Base-by-base conservation (phyloP, 2,113 vertebrate species). In the Theristicus caerulescens region DNA sequence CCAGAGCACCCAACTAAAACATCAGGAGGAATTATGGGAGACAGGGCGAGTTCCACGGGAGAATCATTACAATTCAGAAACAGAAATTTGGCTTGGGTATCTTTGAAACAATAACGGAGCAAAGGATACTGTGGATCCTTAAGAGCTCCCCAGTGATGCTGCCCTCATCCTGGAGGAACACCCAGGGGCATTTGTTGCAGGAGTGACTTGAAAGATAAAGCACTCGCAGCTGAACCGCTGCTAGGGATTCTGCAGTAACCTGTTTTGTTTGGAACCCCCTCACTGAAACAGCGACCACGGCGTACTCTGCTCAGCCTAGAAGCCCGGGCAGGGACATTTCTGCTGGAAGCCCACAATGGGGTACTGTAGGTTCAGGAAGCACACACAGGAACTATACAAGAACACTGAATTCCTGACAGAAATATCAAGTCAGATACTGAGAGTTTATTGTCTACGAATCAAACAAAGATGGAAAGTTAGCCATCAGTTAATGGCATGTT, bases 361-460 rank as follows among this genome's bases (percentile, higher is more conserved):
- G 54, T 67, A 65, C 88, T 87, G 96, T 27, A 22, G 94, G 86
- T 22, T 71, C 94, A 94, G 93, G 93, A 95, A 94, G 62, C 18
- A 27, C 91, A 84, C 16, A 17, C 88, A 91, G 95, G 84, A 95
- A 91, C 93, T 85, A 25, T 4, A 85, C 29, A 21, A 79, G 78
- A 94, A 90, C 94, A 86, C 17, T 38, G 47, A 89, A 96, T 72
- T 91, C 91, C 84, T 57, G 66, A 94, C 40, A 94, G 88, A 95
- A 94, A 84, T 67, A 92, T 24, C 83, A 44, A 82, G 22, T 65
- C 74, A 58, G 94, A 89, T 76, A 92, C 91, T 80, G 72, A 85
- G 94, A 94, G 77, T 61, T 78, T n/a, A 86, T 94, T 94, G 88
- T 94, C 83, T 58, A 0, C 2, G 8, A 89, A 61, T 87, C 77